Base-by-base conservation (phyloP, 2,113 vertebrate species). In the Chrysemys picta region DNA sequence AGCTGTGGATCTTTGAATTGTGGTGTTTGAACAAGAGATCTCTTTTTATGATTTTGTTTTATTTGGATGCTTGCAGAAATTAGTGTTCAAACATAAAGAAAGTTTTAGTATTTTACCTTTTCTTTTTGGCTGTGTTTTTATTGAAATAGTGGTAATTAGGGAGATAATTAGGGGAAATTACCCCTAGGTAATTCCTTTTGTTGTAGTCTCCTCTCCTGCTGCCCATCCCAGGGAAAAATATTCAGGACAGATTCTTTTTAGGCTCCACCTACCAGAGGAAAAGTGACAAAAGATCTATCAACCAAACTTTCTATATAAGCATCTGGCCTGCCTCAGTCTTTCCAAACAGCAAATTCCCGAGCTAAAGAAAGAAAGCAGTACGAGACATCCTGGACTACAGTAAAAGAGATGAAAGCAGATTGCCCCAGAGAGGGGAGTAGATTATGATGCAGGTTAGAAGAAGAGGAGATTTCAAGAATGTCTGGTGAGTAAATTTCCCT, bases 111-210 rank as follows among this genome's bases (percentile, higher is more conserved):
- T 49, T 86, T 89, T 5, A 83, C 10, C 2, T 93, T 95, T 93
- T 85, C 62, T 94, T 95, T 95, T 95, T 89, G 72, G 45, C 82
- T 96, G 95, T 93, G 82, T 96, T 94, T 85, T 95, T 75, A 92
- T 75, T 88, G 85, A 92, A 95, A 81, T 84, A 85, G 56, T 89
- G 94, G 90, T 83, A 95, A 95, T 89, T 87, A 65, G 3, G 0
- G 93, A 96, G 85, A 93, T 85, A 96, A 97, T 95, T 95, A 92
- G 95, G 96, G 92, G 91, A 47, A 59, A 93, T 95, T 95, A 5
- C 9, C 82, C 79, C 88, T 65, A 19, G 9, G 79, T 91, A 56
- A 47, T 92, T 97, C 53, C n/a, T 91, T 96, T 25, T 92, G 90
- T 92, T 93, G 93, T 92, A 93, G 95, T 95, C 62, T 89, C 84